phyloP scores from a whole-genome alignment of 64 coral and sea anemone genomes.

The Montipora cactus region DNA sequence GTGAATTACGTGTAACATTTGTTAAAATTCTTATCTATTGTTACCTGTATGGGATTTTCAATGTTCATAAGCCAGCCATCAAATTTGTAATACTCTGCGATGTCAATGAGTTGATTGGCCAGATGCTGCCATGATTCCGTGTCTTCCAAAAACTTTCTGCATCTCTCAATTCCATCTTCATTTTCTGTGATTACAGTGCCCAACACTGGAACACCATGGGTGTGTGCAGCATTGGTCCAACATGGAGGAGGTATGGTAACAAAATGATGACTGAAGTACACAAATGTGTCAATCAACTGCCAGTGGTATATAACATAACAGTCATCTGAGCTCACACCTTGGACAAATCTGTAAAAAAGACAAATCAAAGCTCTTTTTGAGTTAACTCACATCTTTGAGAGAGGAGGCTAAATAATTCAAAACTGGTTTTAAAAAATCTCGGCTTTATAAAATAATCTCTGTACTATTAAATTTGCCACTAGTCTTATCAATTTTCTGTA shows the following conservation, averaged over 20 bases:
- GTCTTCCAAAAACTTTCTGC: slow-evolving; percentile 78
- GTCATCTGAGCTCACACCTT: slow-evolving; percentile 71
- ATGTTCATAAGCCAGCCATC: slow-evolving; percentile 99
- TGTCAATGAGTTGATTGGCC: slow-evolving; percentile 86
- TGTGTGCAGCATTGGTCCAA: slow-evolving; percentile 99
- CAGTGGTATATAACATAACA: slow-evolving; percentile 96
- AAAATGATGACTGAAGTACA: slow-evolving; percentile 99
- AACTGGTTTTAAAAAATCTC: too few species aligned
- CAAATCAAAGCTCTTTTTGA: not conserved
- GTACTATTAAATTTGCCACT: too few species aligned
- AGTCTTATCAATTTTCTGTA: not conserved
- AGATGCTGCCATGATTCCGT: slow-evolving; percentile 49
- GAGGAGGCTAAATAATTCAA: too few species aligned
- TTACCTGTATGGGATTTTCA: slow-evolving; percentile 98
- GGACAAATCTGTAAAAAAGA: slow-evolving; percentile 85
- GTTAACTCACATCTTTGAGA: too few species aligned
- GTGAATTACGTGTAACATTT: too few species aligned
- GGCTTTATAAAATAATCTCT: too few species aligned
- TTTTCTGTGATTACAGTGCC: slow-evolving; percentile 96
- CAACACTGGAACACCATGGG: slow-evolving; percentile 89
- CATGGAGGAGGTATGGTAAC: slow-evolving; percentile 93
- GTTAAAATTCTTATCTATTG: not conserved
- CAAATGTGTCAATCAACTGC: slow-evolving; percentile 96
- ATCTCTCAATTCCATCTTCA: slow-evolving; percentile 80
- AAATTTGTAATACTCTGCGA: slow-evolving; percentile 98